Conservation (phyloP, 2,113 vertebrate genomes). For the Melanerpes aurifrons region DNA sequence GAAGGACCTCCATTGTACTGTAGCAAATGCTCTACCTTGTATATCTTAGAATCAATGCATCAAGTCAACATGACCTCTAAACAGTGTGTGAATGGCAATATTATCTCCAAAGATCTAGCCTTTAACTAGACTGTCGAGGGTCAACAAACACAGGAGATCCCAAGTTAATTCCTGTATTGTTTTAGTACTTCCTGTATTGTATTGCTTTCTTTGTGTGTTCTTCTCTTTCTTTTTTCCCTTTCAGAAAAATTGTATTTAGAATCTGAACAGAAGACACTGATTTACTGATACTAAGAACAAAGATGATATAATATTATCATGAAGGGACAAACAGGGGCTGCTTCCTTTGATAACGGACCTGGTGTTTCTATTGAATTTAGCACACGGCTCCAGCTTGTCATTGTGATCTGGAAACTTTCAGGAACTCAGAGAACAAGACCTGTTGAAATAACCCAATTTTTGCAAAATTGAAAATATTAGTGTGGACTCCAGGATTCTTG, state of each 20-base stretch:
- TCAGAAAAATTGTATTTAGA: neutral
- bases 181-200: neutral
- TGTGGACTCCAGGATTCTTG: neutral
- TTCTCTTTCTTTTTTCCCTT: neutral
- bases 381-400: neutral
- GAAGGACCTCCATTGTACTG: neutral
- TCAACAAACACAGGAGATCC: neutral
- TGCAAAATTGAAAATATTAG: neutral
- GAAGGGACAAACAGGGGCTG: neutral
- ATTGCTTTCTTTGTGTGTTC: neutral
- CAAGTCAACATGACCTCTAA: neutral
- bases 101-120: neutral
- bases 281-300: neutral
- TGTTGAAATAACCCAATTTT: neutral
- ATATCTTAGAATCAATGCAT: neutral
- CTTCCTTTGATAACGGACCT: neutral
- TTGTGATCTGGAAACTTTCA: neutral
- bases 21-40: neutral
- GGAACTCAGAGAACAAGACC: neutral
- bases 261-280: neutral
- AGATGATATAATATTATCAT: neutral
- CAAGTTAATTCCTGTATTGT: neutral
- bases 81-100: neutral
- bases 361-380: neutral
- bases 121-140: neutral